A percentile compares a stretch with the other conserved stretches of the same genome.
Conservation (phyloP, 2,113 vertebrate genomes). For the Clarias magur region DNA sequence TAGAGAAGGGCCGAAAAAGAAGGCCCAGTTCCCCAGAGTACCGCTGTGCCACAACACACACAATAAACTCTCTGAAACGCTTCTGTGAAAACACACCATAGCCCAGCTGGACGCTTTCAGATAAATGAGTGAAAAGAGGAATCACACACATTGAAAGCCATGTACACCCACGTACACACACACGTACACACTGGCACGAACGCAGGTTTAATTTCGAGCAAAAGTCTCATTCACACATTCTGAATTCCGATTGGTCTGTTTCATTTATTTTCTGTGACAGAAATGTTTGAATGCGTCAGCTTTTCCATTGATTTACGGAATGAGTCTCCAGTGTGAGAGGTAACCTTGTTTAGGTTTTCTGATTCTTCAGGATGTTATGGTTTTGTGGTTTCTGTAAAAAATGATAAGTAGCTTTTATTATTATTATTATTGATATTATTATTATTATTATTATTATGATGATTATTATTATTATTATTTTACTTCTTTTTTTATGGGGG, state of each 20-base stretch:
- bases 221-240: not conserved
- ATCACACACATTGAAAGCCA: not conserved
- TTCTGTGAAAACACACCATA: conserved; percentile 32
- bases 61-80: conserved; percentile 58
- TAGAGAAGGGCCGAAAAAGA: conserved; percentile 54
- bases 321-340: not conserved
- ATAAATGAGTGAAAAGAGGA: conserved; percentile 34
- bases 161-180: not conserved
- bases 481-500: too few species aligned
- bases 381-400: too few species aligned
- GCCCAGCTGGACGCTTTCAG: conserved; percentile 22
- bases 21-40: conserved; percentile 58
- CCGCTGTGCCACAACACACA: conserved; percentile 58
- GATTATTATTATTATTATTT: too few species aligned
- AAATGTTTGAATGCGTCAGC: not conserved
- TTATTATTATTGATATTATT: too few species aligned
- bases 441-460: too few species aligned
- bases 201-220: not conserved
- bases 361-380: not conserved
- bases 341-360: not conserved
- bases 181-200: not conserved
- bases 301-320: not conserved
- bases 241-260: conserved; percentile 5
- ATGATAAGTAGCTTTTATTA: too few species aligned
- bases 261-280: not conserved